Conservation (phyloP, 2,888 invertebrate species). For the Pollenia griseotomentosa region DNA sequence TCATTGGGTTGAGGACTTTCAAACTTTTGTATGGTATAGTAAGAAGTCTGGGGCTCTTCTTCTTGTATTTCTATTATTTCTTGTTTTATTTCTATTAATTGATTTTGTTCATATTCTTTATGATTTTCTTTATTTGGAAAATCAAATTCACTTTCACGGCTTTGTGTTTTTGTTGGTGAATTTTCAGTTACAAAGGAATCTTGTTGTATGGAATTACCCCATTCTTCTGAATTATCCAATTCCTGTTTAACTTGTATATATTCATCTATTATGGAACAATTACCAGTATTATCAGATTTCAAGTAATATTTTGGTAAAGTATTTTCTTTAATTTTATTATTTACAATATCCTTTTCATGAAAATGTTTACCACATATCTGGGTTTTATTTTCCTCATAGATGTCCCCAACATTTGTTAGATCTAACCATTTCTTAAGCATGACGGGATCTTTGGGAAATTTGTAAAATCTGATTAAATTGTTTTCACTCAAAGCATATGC, state of each 20-base stretch:
- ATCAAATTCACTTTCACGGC: constrained; percentile 22
- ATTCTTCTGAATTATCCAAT: constrained; percentile 57
- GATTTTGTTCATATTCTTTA: constrained; percentile 1
- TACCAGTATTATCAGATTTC: constrained; percentile 6
- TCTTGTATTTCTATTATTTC: constrained; percentile 55
- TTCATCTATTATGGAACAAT: constrained; percentile 45
- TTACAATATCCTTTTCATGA: constrained; percentile 37
- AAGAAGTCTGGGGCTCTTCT: constrained; percentile 34
- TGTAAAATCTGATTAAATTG: constrained; percentile 55
- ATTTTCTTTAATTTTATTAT: constrained; percentile 42
- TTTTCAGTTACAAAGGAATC: not conserved
- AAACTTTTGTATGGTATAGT: constrained; percentile 41
- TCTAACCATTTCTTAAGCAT: constrained; percentile 71
- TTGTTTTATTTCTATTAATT: constrained; percentile 39
- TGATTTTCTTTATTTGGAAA: constrained; percentile 13
- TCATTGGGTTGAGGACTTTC: constrained; percentile 9
- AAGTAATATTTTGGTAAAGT: constrained; percentile 70
- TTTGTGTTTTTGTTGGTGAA: not conserved
- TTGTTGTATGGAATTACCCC: constrained; percentile 1
- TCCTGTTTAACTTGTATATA: constrained; percentile 60
- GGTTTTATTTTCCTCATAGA: constrained; percentile 35
- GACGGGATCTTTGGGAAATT: constrained; percentile 69
- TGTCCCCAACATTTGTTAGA: constrained; percentile 45
- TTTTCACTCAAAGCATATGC: not conserved
- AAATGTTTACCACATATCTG: constrained; percentile 72